Conservation (phyloP, 1,140 invertebrate genomes). For the Trichonephila inaurata region DNA sequence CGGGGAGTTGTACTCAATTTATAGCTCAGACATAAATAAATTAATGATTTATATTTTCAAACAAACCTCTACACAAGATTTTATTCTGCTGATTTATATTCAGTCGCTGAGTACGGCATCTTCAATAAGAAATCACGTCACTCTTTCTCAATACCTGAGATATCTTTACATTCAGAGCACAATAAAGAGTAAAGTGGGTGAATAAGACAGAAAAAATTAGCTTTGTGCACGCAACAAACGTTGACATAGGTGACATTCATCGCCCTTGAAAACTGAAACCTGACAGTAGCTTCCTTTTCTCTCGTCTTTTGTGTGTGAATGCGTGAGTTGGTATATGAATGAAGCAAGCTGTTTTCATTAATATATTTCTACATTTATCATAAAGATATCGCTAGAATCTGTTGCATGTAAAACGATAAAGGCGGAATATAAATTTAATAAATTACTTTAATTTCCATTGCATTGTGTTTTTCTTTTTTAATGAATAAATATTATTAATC, state of each 20-base stretch:
- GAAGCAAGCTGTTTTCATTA: background rate
- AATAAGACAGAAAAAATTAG: background rate
- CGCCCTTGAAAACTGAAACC: constrained; percentile 5
- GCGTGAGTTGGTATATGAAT: no score
- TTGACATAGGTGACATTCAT: background rate
- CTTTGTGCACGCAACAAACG: background rate
- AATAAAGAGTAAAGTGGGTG: background rate
- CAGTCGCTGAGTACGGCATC: no score
- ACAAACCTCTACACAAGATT: no score
- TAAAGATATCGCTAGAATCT: background rate
- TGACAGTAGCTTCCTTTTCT: background rate
- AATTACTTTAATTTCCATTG: background rate
- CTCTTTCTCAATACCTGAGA: background rate
- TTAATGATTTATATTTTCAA: no score
- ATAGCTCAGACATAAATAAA: no score
- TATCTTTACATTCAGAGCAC: background rate
- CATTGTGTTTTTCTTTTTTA: background rate
- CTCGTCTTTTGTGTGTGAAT: background rate
- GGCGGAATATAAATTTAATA: background rate
- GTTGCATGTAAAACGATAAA: background rate
- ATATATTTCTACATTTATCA: background rate
- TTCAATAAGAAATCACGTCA: background rate
- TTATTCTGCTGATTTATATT: no score
- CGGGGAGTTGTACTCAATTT: no score
- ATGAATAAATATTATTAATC: no score